Evolutionary conservation across 37 sponge, comb jelly and placozoan species (phyloP), one percentile per base, ranked within the genome.

Genomic region (Ianthella basta): DNA sequence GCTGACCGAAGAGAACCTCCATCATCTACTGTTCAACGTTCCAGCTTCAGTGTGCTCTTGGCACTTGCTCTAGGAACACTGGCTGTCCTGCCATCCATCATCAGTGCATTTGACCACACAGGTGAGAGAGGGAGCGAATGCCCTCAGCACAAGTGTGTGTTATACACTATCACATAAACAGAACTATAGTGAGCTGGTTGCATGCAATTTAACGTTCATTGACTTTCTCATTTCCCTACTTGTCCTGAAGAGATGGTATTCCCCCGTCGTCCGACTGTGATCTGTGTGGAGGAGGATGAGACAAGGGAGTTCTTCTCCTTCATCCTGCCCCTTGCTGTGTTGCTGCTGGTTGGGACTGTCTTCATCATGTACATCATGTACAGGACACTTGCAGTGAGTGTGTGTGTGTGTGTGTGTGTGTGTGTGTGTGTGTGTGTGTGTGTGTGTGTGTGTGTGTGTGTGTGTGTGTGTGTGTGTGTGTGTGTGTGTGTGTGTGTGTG

Each of bases 251-350:
- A 61, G 4, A 61, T 61, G 63, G 72, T 70, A 12, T 32, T 70
- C 8, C 72, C 72, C 21, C 34, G 72, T 20, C n/a, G 72, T 3
- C 72, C 72, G 3, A 70, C 72, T 70, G 72, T 70, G 4, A 36
- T 70, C 37, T 70, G 72, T 12, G 72, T 34, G 32, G 36, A 35
- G 32, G 30, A 70, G 37, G 37, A 70, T 36, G 32, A 29, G 72
- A 10, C 36, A 6, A 29, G 37, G 21, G 72, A 19, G 34, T 70
- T 70, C 12, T 15, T 32, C 37, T 36, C 37, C 21, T 70, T 35
- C 37, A 35, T 34, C 20, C 5, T 70, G 20, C 72, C 72, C 21
- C 21, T 70, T 29, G 5, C 37, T 35, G 37, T 70, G 36, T 5
- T 70, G 37, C 12, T 34, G 34, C 12, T 70, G 32, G 4, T 34